phyloP scores from a whole-genome alignment of 30 jellyfish, hydroid and myxozoan genomes.

The Morbakka virulenta region DNA sequence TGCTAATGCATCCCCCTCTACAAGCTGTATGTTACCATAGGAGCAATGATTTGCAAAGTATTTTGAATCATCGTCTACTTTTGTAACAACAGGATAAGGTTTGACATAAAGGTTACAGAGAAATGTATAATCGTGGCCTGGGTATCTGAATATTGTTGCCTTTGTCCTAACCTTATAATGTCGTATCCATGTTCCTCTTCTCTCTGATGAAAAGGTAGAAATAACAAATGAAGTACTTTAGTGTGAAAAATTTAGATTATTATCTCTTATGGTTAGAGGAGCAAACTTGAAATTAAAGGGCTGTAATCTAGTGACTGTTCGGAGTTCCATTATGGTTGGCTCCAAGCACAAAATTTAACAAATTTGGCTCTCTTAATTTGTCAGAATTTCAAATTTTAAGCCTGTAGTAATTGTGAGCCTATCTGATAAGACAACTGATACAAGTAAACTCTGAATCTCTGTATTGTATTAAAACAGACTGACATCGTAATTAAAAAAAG shows the following conservation, averaged over 20 bases:
- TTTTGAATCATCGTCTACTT: slow-evolving; percentile 54
- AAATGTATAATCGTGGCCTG: slow-evolving; percentile 50
- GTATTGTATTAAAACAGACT: no score
- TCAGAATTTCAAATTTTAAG: no score
- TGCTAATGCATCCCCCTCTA: slow-evolving; percentile 37
- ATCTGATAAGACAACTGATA: no score
- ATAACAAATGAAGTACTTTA: neutral
- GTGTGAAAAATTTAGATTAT: neutral
- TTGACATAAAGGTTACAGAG: slow-evolving; percentile 48
- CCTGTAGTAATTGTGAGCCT: no score
- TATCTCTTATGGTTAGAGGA: no score
- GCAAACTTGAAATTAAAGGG: no score
- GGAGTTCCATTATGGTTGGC: no score
- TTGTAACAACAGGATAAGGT: slow-evolving; percentile 54
- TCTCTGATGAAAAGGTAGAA: slow-evolving; percentile 16
- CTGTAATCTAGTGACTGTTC: no score
- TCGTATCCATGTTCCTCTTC: slow-evolving; percentile 47
- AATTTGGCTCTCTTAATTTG: no score
- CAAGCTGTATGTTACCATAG: slow-evolving; percentile 36
- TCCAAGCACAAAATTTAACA: no score
- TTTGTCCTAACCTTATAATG: slow-evolving; percentile 62
- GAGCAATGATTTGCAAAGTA: slow-evolving; percentile 75
- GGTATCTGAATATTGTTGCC: slow-evolving; percentile 26
- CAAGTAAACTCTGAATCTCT: no score
- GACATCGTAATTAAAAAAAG: no score